Evolutionary conservation across 2,113 vertebrate species (phyloP).

Genomic region (Syrmaticus mikado): DNA sequence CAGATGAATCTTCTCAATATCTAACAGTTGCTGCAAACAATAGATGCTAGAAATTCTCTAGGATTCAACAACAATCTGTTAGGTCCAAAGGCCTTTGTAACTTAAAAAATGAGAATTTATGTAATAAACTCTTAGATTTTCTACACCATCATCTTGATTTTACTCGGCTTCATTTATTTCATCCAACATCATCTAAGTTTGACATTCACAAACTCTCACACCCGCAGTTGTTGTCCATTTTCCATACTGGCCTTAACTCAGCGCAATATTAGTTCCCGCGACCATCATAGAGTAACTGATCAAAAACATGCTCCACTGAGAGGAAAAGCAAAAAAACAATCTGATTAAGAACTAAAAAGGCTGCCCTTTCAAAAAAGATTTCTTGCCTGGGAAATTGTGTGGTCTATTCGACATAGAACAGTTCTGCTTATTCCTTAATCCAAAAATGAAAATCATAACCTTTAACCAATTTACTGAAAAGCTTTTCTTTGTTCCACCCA

Average conservation of each 20-base stretch:
- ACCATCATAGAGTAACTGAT: background rate
- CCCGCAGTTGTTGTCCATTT: background rate
- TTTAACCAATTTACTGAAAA: background rate
- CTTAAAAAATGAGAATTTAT: background rate
- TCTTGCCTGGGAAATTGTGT: background rate
- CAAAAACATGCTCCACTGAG: background rate
- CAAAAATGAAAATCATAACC: background rate
- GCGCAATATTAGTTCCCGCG: background rate
- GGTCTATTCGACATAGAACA: background rate
- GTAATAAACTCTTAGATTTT: background rate
- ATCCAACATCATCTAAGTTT: background rate
- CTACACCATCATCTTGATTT: background rate
- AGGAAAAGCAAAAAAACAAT: background rate
- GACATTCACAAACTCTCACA: background rate
- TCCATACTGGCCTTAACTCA: background rate
- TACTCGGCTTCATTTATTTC: background rate
- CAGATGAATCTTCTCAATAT: background rate
- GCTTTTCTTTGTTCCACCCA: background rate
- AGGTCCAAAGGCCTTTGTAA: background rate
- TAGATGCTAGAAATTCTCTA: background rate
- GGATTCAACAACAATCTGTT: background rate
- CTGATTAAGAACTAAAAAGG: background rate
- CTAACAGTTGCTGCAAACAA: conserved; percentile 36
- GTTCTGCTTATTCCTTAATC: background rate
- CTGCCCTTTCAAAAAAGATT: background rate